Evolutionary conservation across 1,140 invertebrate genomes (phyloP).

Genomic region (Heterodera schachtii): DNA sequence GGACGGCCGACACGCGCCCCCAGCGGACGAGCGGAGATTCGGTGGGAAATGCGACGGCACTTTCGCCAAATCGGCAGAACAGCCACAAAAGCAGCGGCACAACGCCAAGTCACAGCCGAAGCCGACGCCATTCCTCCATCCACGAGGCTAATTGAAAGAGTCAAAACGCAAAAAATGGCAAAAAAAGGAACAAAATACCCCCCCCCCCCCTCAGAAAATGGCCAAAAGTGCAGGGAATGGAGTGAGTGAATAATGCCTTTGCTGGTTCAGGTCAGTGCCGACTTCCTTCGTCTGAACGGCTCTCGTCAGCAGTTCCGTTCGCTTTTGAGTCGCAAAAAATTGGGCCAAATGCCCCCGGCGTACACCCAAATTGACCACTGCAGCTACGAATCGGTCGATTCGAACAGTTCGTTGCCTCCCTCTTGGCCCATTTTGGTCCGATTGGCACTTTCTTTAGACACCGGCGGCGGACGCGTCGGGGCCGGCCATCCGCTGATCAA

Average conservation of each 20-base stretch:
- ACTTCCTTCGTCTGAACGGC: constrained; percentile 61
- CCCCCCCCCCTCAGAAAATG: background rate
- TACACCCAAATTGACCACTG: constrained; percentile 59
- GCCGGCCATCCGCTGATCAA: constrained; percentile 29
- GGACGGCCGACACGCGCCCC: constrained; percentile 1
- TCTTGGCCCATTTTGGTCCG: background rate
- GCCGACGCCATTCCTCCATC: constrained; percentile 48
- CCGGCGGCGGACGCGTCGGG: background rate
- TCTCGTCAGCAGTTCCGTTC: constrained; percentile 58
- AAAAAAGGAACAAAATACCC: background rate
- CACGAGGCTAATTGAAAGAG: constrained; percentile 44
- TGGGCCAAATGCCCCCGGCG: constrained; percentile 62
- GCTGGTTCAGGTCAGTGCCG: constrained; percentile 60
- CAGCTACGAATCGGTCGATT: constrained; percentile 63
- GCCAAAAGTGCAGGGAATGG: background rate
- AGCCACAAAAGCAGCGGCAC: constrained; percentile 6
- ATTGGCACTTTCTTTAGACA: constrained; percentile 11
- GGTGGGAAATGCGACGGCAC: background rate
- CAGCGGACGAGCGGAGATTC: background rate
- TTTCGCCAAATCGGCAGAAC: background rate
- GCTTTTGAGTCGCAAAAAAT: constrained; percentile 61
- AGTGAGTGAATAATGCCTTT: background rate
- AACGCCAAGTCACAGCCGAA: background rate
- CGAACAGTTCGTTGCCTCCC: constrained; percentile 21
- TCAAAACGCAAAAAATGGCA: background rate